These are phyloP conservation scores for Aphaenogaster ashmeadi DNA, from an alignment of 1,140 invertebrate species.

Conservation along the genomic window DNA sequence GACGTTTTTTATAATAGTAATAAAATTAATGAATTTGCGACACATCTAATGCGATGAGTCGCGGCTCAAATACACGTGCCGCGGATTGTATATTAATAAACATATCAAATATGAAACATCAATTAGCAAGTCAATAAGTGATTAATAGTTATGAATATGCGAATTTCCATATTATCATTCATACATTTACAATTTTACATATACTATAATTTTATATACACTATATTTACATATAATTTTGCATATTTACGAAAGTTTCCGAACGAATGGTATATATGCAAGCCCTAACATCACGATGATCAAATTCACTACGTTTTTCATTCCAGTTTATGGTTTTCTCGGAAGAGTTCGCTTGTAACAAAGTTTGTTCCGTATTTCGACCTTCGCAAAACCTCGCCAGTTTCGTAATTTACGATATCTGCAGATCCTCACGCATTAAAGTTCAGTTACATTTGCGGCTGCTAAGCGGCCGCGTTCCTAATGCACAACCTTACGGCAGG, in stretches of 20 bases:
- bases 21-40: neutral
- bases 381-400: conserved; percentile 59
- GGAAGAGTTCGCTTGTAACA: conserved; percentile 51
- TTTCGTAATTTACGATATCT: conserved; percentile 70
- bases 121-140: conserved; percentile 22
- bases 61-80: neutral
- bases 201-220: too few relatives aligned
- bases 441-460: conserved; percentile 74
- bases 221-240: neutral
- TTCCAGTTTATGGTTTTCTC: conserved; percentile 49
- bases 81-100: conserved; percentile 14
- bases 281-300: neutral
- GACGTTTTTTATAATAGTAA: neutral
- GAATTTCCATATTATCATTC: neutral
- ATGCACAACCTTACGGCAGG: conserved; percentile 61
- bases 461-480: conserved; percentile 66
- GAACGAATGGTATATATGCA: neutral
- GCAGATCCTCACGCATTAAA: conserved; percentile 64
- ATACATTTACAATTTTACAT: neutral
- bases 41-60: neutral
- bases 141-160: conserved; percentile 36
- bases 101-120: conserved; percentile 15
- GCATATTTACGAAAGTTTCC: neutral
- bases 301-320: conserved; percentile 23
- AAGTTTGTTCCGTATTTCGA: conserved; percentile 70